Evolutionary conservation across 64 coral and sea anemone species (phyloP).

Genomic region (Porites lutea): DNA sequence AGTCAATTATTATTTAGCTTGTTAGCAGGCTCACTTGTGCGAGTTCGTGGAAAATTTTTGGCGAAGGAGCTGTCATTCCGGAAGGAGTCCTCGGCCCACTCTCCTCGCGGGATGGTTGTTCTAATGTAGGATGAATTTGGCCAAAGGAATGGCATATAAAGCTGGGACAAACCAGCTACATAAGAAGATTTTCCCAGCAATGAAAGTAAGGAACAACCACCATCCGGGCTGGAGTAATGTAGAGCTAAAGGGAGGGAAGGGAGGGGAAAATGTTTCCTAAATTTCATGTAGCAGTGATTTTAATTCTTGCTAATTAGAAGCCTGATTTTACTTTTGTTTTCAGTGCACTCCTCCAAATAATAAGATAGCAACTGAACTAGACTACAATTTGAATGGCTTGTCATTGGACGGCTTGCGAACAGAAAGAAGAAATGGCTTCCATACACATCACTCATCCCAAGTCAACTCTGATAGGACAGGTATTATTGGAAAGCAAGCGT

Average conservation of each 20-base stretch:
- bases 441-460: neutral
- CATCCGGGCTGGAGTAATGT: too few species aligned
- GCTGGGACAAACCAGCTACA: too few species aligned
- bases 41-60: too few species aligned
- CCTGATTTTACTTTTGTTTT: neutral
- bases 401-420: neutral
- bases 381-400: constrained; percentile 12
- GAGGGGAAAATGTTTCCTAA: neutral
- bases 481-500: neutral
- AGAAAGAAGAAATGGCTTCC: constrained; percentile 3
- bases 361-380: constrained; percentile 25
- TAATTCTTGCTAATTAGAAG: too few species aligned
- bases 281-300: neutral
- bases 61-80: too few species aligned
- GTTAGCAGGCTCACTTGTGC: neutral
- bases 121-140: too few species aligned
- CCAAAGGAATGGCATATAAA: too few species aligned
- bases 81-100: too few species aligned
- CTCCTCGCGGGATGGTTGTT: too few species aligned
- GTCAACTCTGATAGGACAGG: neutral
- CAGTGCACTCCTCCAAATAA: neutral
- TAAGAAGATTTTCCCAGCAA: too few species aligned
- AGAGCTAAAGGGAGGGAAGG: too few species aligned
- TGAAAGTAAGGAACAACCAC: too few species aligned
- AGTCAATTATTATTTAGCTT: neutral